These are phyloP conservation scores for Sepioteuthis lessoniana DNA, from an alignment of 2,888 invertebrate species.

Conservation along the genomic window DNA sequence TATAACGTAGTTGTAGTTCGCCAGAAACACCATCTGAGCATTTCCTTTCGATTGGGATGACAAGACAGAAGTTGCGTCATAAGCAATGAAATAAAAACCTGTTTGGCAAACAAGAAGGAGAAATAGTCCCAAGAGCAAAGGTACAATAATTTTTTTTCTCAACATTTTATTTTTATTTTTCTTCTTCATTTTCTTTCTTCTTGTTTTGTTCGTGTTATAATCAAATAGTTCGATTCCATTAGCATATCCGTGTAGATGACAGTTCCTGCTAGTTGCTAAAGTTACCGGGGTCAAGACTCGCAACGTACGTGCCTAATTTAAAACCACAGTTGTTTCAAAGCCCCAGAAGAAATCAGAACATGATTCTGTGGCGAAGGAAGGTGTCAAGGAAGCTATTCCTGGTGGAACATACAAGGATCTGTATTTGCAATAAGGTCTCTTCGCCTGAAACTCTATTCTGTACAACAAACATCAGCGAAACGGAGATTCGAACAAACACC, in stretches of 20 bases:
- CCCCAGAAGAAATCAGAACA: slow-evolving; percentile 10
- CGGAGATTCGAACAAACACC: neutral
- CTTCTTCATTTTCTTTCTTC: neutral
- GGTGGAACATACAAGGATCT: neutral
- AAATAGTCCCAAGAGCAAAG: neutral
- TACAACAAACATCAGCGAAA: neutral
- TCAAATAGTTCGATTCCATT: neutral
- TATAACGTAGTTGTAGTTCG: too few relatives aligned
- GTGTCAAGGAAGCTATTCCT: neutral
- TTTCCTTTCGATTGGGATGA: neutral
- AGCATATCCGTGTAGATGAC: neutral
- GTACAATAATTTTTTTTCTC: neutral
- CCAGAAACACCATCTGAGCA: too few relatives aligned
- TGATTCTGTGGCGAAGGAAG: neutral
- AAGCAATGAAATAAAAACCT: neutral
- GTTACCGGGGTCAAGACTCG: neutral
- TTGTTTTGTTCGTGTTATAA: neutral
- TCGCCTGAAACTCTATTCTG: neutral
- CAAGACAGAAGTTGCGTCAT: neutral
- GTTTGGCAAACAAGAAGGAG: neutral
- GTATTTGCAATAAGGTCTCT: neutral
- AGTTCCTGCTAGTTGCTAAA: neutral
- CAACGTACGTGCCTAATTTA: slow-evolving; percentile 6
- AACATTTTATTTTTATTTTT: too few relatives aligned
- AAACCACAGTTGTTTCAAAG: neutral